Conservation (phyloP, 1,140 invertebrate genomes). For the Diabrotica virgifera region DNA sequence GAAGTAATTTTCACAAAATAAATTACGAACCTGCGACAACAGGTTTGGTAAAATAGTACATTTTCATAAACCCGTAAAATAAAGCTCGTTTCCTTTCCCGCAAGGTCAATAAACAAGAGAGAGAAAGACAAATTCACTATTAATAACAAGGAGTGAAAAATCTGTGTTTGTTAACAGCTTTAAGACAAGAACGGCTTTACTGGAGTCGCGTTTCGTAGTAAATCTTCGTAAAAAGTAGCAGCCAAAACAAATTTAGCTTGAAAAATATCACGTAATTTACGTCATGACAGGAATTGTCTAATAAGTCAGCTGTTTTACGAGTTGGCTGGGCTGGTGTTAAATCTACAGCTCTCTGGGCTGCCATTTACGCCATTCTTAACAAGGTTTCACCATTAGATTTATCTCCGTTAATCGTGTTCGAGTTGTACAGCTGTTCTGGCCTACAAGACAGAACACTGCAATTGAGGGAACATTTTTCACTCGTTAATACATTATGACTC, state of each 20-base stretch:
- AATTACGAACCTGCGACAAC: no score
- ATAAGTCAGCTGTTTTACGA: conserved; percentile 34
- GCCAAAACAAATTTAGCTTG: conserved; percentile 13
- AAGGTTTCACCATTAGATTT: conserved; percentile 47
- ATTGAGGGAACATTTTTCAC: conserved; percentile 39
- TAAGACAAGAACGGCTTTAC: background rate
- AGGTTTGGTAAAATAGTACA: no score
- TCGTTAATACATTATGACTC: conserved; percentile 39
- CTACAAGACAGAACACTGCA: conserved; percentile 41
- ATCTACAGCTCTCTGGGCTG: conserved; percentile 39
- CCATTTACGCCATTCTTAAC: conserved; percentile 44
- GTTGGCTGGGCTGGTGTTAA: conserved; percentile 31
- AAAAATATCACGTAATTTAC: conserved; percentile 18
- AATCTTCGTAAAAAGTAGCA: conserved; percentile 4
- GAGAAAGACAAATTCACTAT: background rate
- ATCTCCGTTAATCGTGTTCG: conserved; percentile 45
- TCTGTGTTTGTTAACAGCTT: background rate
- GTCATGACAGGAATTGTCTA: conserved; percentile 31
- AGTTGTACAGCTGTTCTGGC: conserved; percentile 41
- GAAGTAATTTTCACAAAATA: no score
- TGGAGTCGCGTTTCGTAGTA: no score
- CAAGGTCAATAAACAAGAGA: no score
- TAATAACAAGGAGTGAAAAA: background rate
- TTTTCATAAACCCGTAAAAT: no score
- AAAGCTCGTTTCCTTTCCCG: no score